Evolutionary conservation across 2,113 vertebrate genomes (phyloP).

Genomic region (Pipa parva): DNA sequence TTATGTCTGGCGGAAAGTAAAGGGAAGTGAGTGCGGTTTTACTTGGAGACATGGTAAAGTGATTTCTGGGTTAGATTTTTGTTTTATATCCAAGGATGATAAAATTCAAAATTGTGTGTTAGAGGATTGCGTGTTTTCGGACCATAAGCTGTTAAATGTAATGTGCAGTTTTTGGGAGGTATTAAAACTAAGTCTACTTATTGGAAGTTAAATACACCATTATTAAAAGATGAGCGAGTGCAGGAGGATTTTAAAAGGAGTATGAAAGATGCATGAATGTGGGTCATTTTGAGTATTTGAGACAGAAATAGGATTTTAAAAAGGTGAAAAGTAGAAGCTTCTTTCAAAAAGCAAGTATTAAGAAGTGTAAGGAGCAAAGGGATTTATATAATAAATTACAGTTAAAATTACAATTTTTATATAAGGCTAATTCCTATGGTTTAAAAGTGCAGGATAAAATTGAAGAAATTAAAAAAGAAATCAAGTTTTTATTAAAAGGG

Average conservation of each 20-base stretch:
- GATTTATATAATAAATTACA: neutral
- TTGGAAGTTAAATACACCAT: neutral
- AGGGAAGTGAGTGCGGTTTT: neutral
- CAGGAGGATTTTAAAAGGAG: neutral
- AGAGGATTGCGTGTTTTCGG: neutral
- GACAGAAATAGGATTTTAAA: neutral
- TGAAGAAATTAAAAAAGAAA: neutral
- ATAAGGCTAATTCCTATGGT: neutral
- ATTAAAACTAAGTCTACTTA: neutral
- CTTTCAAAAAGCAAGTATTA: neutral
- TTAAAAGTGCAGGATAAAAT: neutral
- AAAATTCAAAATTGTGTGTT: neutral
- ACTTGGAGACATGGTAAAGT: neutral
- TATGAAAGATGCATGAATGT: neutral
- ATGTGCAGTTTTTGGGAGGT: neutral
- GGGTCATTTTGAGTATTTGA: neutral
- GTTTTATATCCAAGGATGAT: neutral
- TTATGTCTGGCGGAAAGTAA: neutral
- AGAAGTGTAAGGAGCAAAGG: neutral
- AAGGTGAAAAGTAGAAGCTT: neutral
- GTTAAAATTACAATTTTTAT: neutral
- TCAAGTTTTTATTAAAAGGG: neutral
- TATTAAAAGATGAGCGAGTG: neutral
- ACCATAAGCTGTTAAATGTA: neutral
- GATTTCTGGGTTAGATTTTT: neutral